A percentile compares a stretch with the other conserved stretches of the same genome.
Evolutionary conservation across 1,140 invertebrate species (phyloP).

Genomic region (Littorina saxatilis): DNA sequence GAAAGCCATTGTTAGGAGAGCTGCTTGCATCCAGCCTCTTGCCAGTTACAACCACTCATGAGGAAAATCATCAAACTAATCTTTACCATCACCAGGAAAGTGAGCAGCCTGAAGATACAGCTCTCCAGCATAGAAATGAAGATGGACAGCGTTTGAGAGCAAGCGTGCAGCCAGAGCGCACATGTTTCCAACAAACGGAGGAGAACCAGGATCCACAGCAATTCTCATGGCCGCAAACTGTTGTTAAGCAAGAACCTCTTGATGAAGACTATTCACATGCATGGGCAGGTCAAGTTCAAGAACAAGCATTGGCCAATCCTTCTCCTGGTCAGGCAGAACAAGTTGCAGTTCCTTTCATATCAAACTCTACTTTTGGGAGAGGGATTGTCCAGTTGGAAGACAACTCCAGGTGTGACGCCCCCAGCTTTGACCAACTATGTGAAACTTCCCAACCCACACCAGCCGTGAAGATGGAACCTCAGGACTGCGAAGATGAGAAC

Average conservation of each 20-base stretch:
- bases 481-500: background rate
- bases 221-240: background rate
- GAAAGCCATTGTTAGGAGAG: background rate
- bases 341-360: background rate
- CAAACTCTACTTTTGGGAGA: background rate
- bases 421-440: background rate
- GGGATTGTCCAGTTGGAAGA: constrained; percentile 4
- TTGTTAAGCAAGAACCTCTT: constrained; percentile 26
- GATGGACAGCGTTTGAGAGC: too few relatives aligned
- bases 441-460: background rate
- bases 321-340: background rate
- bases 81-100: background rate
- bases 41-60: background rate
- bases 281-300: background rate
- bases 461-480: background rate
- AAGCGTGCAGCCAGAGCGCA: too few relatives aligned
- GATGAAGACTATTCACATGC: constrained; percentile 14
- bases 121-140: background rate
- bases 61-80: background rate
- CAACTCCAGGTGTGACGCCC: background rate
- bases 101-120: background rate
- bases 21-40: background rate
- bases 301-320: background rate
- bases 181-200: too few relatives aligned
- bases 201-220: background rate